Conservation (phyloP, 2,797 vertebrate genomes). For the Nannoperca australis region DNA sequence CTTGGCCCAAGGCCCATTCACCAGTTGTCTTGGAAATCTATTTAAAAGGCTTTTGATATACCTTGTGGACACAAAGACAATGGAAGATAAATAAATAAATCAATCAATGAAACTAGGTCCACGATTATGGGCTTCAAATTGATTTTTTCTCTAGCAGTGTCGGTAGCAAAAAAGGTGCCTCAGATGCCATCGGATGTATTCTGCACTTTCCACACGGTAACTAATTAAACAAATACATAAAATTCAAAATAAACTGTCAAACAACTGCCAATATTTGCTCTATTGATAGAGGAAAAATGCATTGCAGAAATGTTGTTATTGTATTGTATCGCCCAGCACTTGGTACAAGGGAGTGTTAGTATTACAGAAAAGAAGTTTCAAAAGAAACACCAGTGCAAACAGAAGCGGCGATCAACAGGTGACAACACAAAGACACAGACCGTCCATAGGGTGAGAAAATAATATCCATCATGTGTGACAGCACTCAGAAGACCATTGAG, state of each 20-base stretch:
- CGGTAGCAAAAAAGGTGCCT: not conserved
- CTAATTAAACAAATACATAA: not conserved
- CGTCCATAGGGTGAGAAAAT: slow-evolving; percentile 50
- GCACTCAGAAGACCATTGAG: slow-evolving; percentile 53
- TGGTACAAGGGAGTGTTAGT: slow-evolving; percentile 5
- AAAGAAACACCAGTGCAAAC: slow-evolving; percentile 43
- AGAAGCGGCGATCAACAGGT: slow-evolving; percentile 55
- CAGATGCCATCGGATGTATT: not conserved
- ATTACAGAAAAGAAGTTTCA: slow-evolving; percentile 32
- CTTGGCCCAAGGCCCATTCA: slow-evolving; percentile 7
- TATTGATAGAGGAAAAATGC: no score
- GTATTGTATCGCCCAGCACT: no score
- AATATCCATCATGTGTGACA: slow-evolving; percentile 71
- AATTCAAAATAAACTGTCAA: not conserved
- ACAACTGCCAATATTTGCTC: no score
- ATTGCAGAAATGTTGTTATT: no score
- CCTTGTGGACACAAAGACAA: not conserved
- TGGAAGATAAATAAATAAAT: not conserved
- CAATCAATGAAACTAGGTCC: not conserved
- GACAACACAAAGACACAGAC: slow-evolving; percentile 62
- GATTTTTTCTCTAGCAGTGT: slow-evolving; percentile 1
- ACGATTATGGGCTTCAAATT: slow-evolving; percentile 21
- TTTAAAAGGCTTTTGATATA: slow-evolving; percentile 26
- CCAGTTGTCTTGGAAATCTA: slow-evolving; percentile 22
- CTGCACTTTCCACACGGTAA: not conserved